Conservation (phyloP, 2,113 vertebrate species). For the Rousettus leschenaultii region DNA sequence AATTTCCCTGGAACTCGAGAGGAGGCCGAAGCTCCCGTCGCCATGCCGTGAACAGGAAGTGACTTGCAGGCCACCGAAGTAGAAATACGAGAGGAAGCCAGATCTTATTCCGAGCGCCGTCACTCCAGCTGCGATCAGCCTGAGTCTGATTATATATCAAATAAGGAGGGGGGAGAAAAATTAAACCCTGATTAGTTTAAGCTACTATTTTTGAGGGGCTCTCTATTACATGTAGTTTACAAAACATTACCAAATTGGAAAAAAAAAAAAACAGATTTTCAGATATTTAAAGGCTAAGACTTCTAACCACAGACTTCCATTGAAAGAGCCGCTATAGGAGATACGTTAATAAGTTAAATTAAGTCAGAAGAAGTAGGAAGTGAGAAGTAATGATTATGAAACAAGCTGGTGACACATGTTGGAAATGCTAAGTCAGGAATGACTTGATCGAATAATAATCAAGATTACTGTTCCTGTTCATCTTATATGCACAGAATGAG, state of each 20-base stretch:
- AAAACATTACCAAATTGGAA: neutral
- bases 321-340: neutral
- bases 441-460: neutral
- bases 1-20: neutral
- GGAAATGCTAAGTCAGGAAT: neutral
- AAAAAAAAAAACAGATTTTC: neutral
- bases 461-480: neutral
- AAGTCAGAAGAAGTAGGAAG: neutral
- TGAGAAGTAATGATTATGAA: neutral
- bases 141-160: neutral
- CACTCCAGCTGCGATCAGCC: neutral
- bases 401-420: neutral
- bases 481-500: neutral
- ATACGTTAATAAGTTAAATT: neutral
- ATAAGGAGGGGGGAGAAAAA: neutral
- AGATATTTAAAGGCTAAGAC: neutral
- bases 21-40: neutral
- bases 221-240: neutral
- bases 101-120: fast-evolving
- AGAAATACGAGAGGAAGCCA: neutral
- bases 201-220: neutral
- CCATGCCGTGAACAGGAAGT: neutral
- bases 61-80: neutral
- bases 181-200: neutral
- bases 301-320: neutral